These are phyloP conservation scores for Xenops minutus DNA, from an alignment of 2,797 vertebrate genomes.

Conservation along the genomic window DNA sequence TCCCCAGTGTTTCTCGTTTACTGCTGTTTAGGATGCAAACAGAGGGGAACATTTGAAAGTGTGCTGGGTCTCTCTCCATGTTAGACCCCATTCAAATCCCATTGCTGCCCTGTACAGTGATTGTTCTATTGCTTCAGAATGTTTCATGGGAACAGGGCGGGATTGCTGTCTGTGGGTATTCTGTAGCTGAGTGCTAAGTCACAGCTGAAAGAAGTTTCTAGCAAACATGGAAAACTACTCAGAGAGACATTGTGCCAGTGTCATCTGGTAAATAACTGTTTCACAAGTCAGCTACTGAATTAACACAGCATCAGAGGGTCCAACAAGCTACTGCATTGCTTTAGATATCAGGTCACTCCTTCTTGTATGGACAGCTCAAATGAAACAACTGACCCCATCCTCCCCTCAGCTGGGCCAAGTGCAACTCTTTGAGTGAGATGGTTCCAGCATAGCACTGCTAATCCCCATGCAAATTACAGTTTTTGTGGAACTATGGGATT, in stretches of 20 bases:
- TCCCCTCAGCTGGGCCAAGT: neutral
- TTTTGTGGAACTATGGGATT: neutral
- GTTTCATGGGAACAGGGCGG: neutral
- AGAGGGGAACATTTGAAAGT: neutral
- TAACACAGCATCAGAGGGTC: neutral
- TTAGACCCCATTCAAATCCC: neutral
- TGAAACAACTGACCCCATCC: neutral
- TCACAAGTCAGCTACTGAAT: neutral
- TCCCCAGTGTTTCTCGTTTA: neutral
- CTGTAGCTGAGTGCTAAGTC: neutral
- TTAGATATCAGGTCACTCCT: neutral
- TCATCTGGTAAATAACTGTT: neutral
- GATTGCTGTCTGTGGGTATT: neutral
- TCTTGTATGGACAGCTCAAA: neutral
- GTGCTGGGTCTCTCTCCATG: accelerated
- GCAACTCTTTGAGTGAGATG: accelerated
- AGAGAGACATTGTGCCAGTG: neutral
- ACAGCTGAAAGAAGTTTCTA: neutral
- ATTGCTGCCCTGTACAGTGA: neutral
- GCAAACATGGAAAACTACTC: neutral
- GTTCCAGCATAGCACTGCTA: neutral
- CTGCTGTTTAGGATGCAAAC: neutral
- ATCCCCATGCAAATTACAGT: neutral
- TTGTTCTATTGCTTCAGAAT: neutral
- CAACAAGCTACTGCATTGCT: neutral